These are phyloP conservation scores for Heliconius himera DNA, from an alignment of 1,140 invertebrate genomes.

Conservation along the genomic window DNA sequence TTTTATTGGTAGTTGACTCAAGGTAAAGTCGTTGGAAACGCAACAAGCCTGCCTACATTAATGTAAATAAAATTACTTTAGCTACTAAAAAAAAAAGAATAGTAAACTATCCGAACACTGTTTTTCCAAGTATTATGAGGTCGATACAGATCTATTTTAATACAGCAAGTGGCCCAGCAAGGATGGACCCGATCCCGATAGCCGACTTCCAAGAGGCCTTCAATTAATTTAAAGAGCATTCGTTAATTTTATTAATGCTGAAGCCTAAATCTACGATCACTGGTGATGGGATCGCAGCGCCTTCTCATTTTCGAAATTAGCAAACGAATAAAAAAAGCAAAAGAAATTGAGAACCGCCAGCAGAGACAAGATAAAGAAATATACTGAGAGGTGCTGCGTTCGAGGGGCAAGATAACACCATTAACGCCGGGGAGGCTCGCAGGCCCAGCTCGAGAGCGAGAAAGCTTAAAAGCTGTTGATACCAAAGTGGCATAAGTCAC, in stretches of 20 bases:
- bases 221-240: constrained; percentile 79
- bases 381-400: constrained; percentile 79
- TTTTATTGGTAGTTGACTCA: constrained; percentile 25
- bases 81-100: neutral
- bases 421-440: constrained; percentile 74
- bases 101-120: neutral
- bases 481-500: constrained; percentile 45
- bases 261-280: constrained; percentile 75
- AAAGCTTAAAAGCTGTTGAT: constrained; percentile 43
- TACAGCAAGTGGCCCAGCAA: constrained; percentile 20
- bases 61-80: constrained; percentile 6
- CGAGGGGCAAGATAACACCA: constrained; percentile 78
- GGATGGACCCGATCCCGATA: constrained; percentile 66
- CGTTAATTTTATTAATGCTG: constrained; percentile 79
- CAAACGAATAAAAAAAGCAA: constrained; percentile 71
- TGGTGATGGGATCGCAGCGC: constrained; percentile 68
- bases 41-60: constrained; percentile 6
- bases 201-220: constrained; percentile 66
- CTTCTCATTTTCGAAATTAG: constrained; percentile 81
- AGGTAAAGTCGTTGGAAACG: constrained; percentile 10
- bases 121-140: constrained; percentile 21
- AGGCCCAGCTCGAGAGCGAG: constrained; percentile 67
- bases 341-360: constrained; percentile 59
- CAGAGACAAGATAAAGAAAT: constrained; percentile 80
- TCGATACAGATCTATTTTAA: constrained; percentile 35